Base-by-base conservation (phyloP, 2,888 invertebrate genomes). In the Seira musarum region DNA sequence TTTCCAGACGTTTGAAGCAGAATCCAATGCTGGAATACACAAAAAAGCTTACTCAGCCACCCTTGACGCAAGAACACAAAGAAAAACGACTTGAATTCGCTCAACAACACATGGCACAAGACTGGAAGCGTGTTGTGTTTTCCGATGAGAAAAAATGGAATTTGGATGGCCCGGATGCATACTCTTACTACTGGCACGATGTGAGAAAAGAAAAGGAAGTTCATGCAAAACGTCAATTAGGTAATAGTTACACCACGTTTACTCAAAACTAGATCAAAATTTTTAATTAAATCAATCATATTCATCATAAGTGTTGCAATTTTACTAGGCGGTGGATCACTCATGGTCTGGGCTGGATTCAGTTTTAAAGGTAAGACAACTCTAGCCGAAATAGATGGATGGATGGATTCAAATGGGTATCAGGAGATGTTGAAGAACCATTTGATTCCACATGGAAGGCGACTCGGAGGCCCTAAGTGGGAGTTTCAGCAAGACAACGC, bases 401-500 rank as follows among this genome's bases (percentile, higher is more conserved):
- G 19, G n/a, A 22, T 57, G 6, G 35, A 64, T 57, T 67, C 78
- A 3, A n/a, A 19, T 17, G 61, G 15, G 2, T 79, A 79, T 21
- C 79, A 79, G 17, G 15, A 19, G 30, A 8, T 80, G 1, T 61
- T 80, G 2, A 13, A 68, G 25, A 25, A 19, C 19, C 10, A 25
- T n/a, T 24, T 75, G 15, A 21, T 80, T 1, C 70, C 63, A 6
- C 6, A 25, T 10, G 63, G 69, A 17, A 10, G 2, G 1, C 2
- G 60, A 24, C 69, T 80, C n/a, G 69, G 69, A 10, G 74, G 74
- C 6, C 8, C 46, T 24, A 60, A 61, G 1, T 63, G 53, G 63
- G 65, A 70, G 17, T 75, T 75, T 64, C 68, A 69, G 35, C 75
- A 80, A 49, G 75, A 80, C 30, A 80, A 80, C 21, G 80, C 75